Percentiles rank a stretch among this genome's conserved stretches.
Conservation (phyloP, 2,888 invertebrate species). For the Ectemnius continuus region DNA sequence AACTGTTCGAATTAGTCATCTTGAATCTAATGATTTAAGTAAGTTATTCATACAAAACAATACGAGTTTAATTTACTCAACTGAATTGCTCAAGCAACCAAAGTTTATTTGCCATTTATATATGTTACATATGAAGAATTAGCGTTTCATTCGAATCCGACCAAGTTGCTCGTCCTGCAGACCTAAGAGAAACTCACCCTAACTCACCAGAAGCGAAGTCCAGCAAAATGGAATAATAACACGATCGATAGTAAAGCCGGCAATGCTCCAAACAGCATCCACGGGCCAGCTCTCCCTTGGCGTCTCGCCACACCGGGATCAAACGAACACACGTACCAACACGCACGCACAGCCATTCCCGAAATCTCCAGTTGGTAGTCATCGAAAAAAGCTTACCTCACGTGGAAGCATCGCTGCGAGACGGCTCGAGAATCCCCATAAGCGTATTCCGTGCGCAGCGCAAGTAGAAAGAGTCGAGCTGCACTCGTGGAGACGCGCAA, state of each 20-base stretch:
- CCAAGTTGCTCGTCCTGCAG: neutral
- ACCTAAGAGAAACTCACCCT: neutral
- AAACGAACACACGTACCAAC: no score
- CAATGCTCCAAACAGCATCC: conserved; percentile 6
- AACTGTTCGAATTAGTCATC: no score
- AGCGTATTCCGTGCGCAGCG: conserved; percentile 3
- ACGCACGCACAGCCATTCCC: neutral
- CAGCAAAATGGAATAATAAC: neutral
- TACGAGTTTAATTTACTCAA: no score
- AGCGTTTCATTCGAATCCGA: no score
- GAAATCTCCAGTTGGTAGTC: neutral
- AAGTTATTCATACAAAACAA: no score
- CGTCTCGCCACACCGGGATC: neutral
- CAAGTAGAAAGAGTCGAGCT: conserved; percentile 7
- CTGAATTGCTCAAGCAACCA: no score
- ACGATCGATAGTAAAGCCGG: conserved; percentile 8
- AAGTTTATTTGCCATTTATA: neutral
- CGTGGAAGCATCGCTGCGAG: conserved; percentile 35
- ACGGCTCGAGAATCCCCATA: neutral
- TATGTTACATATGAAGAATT: no score
- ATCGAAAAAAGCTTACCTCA: conserved; percentile 30
- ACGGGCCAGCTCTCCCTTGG: neutral
- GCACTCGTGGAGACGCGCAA: conserved; percentile 30
- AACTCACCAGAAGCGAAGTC: no score
- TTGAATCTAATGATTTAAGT: no score